phyloP scores from a whole-genome alignment of 2,113 vertebrate species.

The Eclectus roratus region DNA sequence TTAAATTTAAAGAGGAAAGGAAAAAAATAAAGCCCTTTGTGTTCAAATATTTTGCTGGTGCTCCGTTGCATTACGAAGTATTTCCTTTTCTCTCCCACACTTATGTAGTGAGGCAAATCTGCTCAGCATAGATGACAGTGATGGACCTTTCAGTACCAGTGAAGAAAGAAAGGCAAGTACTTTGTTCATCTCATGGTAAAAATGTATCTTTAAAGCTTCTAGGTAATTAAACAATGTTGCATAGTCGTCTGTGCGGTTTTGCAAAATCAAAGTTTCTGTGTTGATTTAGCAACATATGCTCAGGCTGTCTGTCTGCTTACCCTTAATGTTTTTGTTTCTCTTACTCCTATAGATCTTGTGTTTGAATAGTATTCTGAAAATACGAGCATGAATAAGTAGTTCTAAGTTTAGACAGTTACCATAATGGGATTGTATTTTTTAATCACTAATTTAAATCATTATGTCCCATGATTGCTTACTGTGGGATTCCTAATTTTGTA shows the following conservation, averaged over 20 bases:
- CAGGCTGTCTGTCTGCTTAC: neutral
- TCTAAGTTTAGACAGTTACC: neutral
- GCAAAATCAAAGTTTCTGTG: neutral
- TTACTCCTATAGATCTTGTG: neutral
- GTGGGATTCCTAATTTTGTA: neutral
- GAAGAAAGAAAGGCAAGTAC: conserved; percentile 86
- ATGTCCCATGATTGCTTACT: neutral
- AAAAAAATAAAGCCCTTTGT: neutral
- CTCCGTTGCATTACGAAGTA: neutral
- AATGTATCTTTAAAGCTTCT: neutral
- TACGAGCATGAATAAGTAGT: neutral
- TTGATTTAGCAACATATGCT: neutral
- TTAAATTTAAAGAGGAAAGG: neutral
- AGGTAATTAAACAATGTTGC: neutral
- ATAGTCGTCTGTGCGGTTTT: neutral
- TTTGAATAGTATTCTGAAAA: neutral
- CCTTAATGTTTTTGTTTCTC: neutral
- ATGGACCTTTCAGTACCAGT: conserved; percentile 68
- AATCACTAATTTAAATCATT: neutral
- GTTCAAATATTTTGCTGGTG: neutral
- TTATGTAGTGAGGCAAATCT: conserved; percentile 75
- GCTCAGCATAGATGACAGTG: conserved; percentile 82
- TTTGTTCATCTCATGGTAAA: neutral
- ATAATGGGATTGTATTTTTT: neutral
- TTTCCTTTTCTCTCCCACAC: conserved; percentile 27